Percentiles rank a stretch among this genome's conserved stretches.
Evolutionary conservation across 2,797 vertebrate species (phyloP).

Genomic region (Pempheris klunzingeri): DNA sequence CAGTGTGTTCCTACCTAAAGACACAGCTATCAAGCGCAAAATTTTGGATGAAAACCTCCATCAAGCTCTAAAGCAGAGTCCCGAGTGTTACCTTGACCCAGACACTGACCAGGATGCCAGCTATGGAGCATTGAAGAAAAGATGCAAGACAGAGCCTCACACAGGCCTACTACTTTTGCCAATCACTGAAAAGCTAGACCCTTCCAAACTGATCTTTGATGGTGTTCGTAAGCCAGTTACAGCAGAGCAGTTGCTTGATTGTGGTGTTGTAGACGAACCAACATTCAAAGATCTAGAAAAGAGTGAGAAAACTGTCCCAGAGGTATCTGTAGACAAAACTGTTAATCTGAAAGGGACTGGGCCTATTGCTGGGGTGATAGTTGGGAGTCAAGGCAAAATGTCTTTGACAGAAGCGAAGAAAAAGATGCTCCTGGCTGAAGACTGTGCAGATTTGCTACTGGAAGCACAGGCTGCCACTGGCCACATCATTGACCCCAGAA

Average conservation of each 20-base stretch:
- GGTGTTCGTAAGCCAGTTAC: constrained; percentile 91
- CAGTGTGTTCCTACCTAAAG: constrained; percentile 91
- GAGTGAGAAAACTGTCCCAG: constrained; percentile 87
- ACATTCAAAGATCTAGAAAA: constrained; percentile 88
- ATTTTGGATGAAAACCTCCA: constrained; percentile 90
- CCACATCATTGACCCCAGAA: constrained; percentile 88
- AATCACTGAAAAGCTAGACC: constrained; percentile 46
- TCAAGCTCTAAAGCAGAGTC: constrained; percentile 84
- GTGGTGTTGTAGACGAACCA: constrained; percentile 88
- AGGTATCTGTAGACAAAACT: constrained; percentile 87
- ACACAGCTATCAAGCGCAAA: constrained; percentile 88
- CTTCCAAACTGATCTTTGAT: constrained; percentile 84
- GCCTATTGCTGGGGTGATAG: constrained; percentile 84
- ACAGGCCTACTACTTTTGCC: constrained; percentile 87
- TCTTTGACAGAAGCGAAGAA: constrained; percentile 89
- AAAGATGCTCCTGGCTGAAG: constrained; percentile 83
- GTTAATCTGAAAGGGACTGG: constrained; percentile 90
- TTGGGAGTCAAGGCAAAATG: constrained; percentile 82
- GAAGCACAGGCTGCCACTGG: constrained; percentile 93
- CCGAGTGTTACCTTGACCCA: constrained; percentile 91
- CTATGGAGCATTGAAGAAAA: constrained; percentile 87
- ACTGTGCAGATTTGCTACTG: constrained; percentile 80
- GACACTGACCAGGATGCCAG: constrained; percentile 85
- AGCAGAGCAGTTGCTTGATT: constrained; percentile 90
- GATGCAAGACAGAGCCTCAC: constrained; percentile 86